Evolutionary conservation across 2,113 vertebrate species (phyloP).

Genomic region (Conger conger): DNA sequence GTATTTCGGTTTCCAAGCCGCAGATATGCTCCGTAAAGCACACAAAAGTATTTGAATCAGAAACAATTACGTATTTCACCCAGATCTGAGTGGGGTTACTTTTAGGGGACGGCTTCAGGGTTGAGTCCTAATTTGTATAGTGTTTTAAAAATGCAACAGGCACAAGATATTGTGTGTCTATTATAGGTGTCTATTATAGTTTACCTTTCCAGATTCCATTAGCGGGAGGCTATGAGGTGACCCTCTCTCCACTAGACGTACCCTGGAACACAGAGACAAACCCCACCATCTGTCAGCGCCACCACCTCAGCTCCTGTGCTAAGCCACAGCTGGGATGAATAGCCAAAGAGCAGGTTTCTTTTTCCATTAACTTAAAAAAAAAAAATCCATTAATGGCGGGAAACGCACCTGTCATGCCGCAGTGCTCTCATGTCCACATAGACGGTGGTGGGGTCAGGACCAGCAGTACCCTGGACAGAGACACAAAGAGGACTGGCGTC

Average conservation of each 20-base stretch:
- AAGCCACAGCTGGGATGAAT: neutral
- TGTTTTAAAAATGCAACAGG: neutral
- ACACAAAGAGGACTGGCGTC: slow-evolving; percentile 27
- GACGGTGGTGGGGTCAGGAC: slow-evolving; percentile 94
- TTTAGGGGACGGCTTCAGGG: neutral
- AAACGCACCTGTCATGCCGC: slow-evolving; percentile 84
- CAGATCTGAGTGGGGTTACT: no score
- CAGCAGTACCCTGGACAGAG: slow-evolving; percentile 83
- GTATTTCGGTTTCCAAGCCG: no score
- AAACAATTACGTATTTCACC: no score
- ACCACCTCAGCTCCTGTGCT: neutral
- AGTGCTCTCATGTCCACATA: slow-evolving; percentile 95
- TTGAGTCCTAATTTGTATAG: neutral
- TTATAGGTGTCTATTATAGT: neutral
- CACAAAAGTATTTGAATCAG: no score
- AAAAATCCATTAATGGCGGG: neutral
- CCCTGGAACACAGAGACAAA: slow-evolving; percentile 64
- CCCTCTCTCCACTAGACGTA: slow-evolving; percentile 91
- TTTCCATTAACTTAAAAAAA: no score
- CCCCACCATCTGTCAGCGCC: neutral
- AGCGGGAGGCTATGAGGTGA: slow-evolving; percentile 92
- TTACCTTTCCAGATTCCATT: slow-evolving; percentile 96
- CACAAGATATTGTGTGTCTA: neutral
- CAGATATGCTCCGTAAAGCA: no score
- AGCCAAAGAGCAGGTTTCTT: no score